Evolutionary conservation across 2,113 vertebrate genomes (phyloP).

Genomic region (Pteruthius melanotis): DNA sequence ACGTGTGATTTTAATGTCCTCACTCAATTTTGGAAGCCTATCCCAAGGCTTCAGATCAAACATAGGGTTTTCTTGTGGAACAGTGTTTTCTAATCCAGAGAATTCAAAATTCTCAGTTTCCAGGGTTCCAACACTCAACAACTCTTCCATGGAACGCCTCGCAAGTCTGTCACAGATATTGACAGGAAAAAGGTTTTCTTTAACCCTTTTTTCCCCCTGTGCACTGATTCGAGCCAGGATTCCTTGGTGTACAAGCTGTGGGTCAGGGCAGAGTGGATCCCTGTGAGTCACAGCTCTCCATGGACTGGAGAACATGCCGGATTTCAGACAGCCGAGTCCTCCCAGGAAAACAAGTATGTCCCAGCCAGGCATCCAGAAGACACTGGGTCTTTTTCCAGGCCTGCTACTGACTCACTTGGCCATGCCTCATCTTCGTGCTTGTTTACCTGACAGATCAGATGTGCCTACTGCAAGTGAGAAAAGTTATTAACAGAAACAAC

Average conservation of each 20-base stretch:
- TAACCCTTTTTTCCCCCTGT: not conserved
- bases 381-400: not conserved
- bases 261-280: not conserved
- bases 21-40: too few relatives aligned
- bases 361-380: not conserved
- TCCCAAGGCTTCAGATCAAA: too few relatives aligned
- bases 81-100: too few relatives aligned
- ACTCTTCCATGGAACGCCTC: fast-evolving
- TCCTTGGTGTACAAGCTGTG: not conserved
- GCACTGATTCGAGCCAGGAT: not conserved
- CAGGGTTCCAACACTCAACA: too few relatives aligned
- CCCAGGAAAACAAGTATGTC: not conserved
- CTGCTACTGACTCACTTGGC: not conserved
- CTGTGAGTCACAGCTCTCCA: fast-evolving
- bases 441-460: not conserved
- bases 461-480: not conserved
- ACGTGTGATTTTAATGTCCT: too few relatives aligned
- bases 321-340: not conserved
- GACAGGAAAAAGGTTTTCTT: not conserved
- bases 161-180: not conserved
- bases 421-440: not conserved
- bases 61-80: too few relatives aligned
- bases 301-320: not conserved
- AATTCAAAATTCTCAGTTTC: too few relatives aligned
- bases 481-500: not conserved